These are phyloP conservation scores for Mactromeris polynyma DNA, from an alignment of 2,888 invertebrate species.

Conservation along the genomic window DNA sequence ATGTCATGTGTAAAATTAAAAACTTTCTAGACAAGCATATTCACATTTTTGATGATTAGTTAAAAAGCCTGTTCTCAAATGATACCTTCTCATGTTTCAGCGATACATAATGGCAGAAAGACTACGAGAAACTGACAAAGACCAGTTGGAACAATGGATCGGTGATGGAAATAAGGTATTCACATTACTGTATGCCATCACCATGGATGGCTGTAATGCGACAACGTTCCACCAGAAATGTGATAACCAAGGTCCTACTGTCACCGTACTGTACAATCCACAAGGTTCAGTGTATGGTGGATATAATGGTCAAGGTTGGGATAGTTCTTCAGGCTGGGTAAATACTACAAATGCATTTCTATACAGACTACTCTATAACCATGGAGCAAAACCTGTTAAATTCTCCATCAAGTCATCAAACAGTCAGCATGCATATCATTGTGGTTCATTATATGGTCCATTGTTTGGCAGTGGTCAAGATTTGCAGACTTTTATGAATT, in stretches of 20 bases:
- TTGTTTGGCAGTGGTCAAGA: slow-evolving; percentile 43
- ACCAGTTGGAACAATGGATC: slow-evolving; percentile 69
- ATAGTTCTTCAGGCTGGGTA: not conserved
- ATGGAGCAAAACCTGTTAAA: slow-evolving; percentile 24
- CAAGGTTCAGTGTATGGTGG: slow-evolving; percentile 70
- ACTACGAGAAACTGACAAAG: slow-evolving; percentile 53
- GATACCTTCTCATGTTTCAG: not conserved
- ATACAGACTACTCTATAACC: slow-evolving; percentile 47
- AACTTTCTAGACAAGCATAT: no score
- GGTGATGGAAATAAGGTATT: slow-evolving; percentile 61
- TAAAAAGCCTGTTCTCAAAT: no score
- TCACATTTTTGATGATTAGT: no score
- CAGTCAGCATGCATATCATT: slow-evolving; percentile 3
- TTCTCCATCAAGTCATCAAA: not conserved
- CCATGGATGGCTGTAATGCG: slow-evolving; percentile 65
- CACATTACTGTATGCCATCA: slow-evolving; percentile 65
- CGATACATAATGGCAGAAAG: slow-evolving; percentile 35
- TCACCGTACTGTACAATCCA: slow-evolving; percentile 70
- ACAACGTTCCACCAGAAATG: slow-evolving; percentile 69
- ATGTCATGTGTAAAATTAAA: no score
- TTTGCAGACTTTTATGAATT: slow-evolving; percentile 20
- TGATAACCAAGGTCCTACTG: slow-evolving; percentile 72
- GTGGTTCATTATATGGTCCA: slow-evolving; percentile 19
- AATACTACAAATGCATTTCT: slow-evolving; percentile 51
- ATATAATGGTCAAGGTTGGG: slow-evolving; percentile 63